Evolutionary conservation across 2,888 invertebrate genomes (phyloP).

Genomic region (Andrena minutula): DNA sequence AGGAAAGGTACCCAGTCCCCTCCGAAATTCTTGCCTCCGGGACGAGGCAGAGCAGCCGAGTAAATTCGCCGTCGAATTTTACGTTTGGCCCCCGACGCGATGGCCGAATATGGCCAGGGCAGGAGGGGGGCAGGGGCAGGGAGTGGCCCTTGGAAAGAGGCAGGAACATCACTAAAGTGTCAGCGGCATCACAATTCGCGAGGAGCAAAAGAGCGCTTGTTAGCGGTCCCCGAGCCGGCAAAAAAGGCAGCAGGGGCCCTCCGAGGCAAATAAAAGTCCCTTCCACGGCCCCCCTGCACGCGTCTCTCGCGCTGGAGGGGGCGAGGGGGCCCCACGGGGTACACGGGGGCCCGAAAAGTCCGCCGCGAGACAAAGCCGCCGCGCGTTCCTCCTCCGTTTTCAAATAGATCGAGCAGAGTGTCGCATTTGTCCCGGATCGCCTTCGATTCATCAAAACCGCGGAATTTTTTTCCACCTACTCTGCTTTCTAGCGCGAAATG

Average conservation of each 20-base stretch:
- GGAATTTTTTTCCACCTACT: background rate
- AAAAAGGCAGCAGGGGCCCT: constrained; percentile 74
- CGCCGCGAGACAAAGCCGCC: constrained; percentile 44
- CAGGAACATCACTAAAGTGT: constrained; percentile 85
- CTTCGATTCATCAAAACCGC: constrained; percentile 23
- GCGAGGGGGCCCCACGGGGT: background rate
- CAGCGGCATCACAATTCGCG: constrained; percentile 84
- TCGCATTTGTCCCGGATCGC: background rate
- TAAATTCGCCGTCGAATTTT: constrained; percentile 68
- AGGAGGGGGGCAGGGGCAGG: constrained; percentile 36
- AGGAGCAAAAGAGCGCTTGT: constrained; percentile 83
- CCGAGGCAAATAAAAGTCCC: constrained; percentile 69
- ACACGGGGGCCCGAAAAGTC: constrained; percentile 1
- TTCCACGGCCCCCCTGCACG: constrained; percentile 59
- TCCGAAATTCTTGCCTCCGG: constrained; percentile 40
- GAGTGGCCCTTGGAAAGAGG: constrained; percentile 68
- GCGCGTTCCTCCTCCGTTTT: constrained; percentile 42
- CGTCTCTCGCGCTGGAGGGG: constrained; percentile 59
- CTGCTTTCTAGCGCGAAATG: background rate
- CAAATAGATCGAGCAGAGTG: constrained; percentile 17
- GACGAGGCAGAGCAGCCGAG: constrained; percentile 36
- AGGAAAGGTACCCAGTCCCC: constrained; percentile 13
- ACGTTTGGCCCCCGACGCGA: constrained; percentile 57
- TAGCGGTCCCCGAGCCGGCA: constrained; percentile 80
- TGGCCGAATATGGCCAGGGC: constrained; percentile 68